These are phyloP conservation scores for Eristalis intricaria DNA, from an alignment of 2,888 invertebrate genomes.

Conservation along the genomic window DNA sequence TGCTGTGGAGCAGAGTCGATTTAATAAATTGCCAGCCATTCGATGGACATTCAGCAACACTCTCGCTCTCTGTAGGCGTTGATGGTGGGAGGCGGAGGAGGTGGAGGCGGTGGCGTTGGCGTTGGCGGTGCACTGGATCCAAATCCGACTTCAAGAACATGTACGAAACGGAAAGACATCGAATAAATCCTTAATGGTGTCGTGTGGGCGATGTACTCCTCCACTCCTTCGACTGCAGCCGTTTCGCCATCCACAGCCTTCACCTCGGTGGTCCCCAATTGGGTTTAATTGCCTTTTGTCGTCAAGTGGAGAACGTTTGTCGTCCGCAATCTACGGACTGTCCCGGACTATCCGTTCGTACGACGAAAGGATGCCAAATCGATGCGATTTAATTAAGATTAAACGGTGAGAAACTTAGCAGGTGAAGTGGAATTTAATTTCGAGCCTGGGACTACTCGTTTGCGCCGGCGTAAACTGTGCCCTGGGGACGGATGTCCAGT, in stretches of 20 bases:
- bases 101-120: constrained; percentile 24
- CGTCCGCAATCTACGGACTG: constrained; percentile 51
- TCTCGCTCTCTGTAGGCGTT: constrained; percentile 50
- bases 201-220: constrained; percentile 49
- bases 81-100: neutral
- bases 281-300: constrained; percentile 66
- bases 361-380: constrained; percentile 63
- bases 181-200: constrained; percentile 70
- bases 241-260: constrained; percentile 16
- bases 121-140: constrained; percentile 15
- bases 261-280: constrained; percentile 41
- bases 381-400: constrained; percentile 76
- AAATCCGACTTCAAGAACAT: constrained; percentile 48
- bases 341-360: neutral
- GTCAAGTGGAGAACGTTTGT: constrained; percentile 58
- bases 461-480: neutral
- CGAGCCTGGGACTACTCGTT: constrained; percentile 56
- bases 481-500: too few relatives aligned
- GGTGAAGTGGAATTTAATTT: constrained; percentile 74
- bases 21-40: constrained; percentile 63
- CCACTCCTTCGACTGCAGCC: constrained; percentile 44
- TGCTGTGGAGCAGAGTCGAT: constrained; percentile 43
- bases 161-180: constrained; percentile 60
- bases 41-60: constrained; percentile 50
- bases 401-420: constrained; percentile 74